A percentile compares a stretch with the other conserved stretches of the same genome.
Conservation (phyloP, 2,797 vertebrate species). For the Hemibagrus guttatus region DNA sequence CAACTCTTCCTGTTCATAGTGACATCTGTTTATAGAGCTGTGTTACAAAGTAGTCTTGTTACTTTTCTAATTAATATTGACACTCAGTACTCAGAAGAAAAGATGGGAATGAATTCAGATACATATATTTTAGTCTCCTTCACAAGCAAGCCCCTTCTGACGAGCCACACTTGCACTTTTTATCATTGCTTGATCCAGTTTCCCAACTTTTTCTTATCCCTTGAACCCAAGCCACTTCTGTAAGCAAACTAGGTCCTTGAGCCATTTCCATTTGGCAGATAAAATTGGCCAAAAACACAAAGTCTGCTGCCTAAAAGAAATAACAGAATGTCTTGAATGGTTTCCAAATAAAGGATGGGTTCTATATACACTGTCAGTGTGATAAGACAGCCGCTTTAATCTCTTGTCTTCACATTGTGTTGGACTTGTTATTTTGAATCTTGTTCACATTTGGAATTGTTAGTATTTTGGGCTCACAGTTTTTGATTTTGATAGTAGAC, state of each 20-base stretch:
- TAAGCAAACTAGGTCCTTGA: conserved; percentile 16
- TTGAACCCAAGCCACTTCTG: conserved; percentile 43
- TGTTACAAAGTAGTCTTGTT: background rate
- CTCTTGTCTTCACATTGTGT: background rate
- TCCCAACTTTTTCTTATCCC: conserved; percentile 20
- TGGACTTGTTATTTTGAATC: background rate
- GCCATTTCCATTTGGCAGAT: conserved; percentile 51
- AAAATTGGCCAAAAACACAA: conserved; percentile 3
- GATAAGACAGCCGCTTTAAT: background rate
- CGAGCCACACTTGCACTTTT: conserved; percentile 53
- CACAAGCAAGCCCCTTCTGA: conserved; percentile 62
- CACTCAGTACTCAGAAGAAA: conserved; percentile 5
- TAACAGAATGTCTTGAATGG: conserved; percentile 6
- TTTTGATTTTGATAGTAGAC: background rate
- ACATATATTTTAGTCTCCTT: conserved; percentile 58
- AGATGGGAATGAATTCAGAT: conserved; percentile 20
- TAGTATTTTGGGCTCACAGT: background rate
- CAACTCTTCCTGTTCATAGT: background rate
- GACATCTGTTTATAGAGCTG: conserved; percentile 4
- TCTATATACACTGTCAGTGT: conserved; percentile 3
- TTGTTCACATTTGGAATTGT: background rate
- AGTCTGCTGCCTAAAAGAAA: background rate
- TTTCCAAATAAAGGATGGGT: background rate
- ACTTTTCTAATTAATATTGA: background rate
- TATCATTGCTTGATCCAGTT: conserved; percentile 60